Evolutionary conservation across 2,888 invertebrate species (phyloP), one percentile per base, ranked within the genome.

Genomic region (Achlya flavicornis): DNA sequence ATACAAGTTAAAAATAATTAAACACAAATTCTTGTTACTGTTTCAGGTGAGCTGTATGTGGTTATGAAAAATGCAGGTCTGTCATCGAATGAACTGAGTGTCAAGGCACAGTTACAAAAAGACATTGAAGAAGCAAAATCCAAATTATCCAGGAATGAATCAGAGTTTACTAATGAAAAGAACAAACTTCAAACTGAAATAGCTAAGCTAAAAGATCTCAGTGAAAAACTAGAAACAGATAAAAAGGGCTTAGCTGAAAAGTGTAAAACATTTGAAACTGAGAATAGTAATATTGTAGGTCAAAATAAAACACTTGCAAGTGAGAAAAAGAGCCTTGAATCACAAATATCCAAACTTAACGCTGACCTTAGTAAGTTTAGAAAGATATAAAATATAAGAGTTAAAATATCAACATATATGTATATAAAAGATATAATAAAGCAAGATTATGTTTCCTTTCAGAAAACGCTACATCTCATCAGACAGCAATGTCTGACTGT

Each of bases 291-390:
- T 78, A 84, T 74, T 72, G 76, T 69, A 70, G 88, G 78, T 79
- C 94, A 90, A 75, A 92, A 76, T 73, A 96, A 94, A 85, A 92
- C 94, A 65, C 84, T 96, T 35, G 95, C 95, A 76, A 95, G 95
- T 66, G 96, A 96, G 72, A 96, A 95, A 74, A 94, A 94, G 67
- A 93, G 91, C 63, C 83, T 97, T 66, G 95, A 95, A 80, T 88
- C 92, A 62, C 94, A 95, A 89, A 92, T 95, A 58, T 89, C 88
- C 66, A 94, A 95, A 80, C 87, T 96, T 7, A 95, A 94, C 76
- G 84, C 89, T 64, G 95, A 96, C 75, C 90, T 95, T 70, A 95
- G 95, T 96, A 88, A 90, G 92, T 90, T 19, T 16, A 16, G 19
- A 16, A 53, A 19, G 10, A 19, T 53, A 19, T n/a, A 53, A 53